A percentile compares a stretch with the other conserved stretches of the same genome.
phyloP scores from a whole-genome alignment of 2,113 vertebrate species.

The Crotophaga sulcirostris region DNA sequence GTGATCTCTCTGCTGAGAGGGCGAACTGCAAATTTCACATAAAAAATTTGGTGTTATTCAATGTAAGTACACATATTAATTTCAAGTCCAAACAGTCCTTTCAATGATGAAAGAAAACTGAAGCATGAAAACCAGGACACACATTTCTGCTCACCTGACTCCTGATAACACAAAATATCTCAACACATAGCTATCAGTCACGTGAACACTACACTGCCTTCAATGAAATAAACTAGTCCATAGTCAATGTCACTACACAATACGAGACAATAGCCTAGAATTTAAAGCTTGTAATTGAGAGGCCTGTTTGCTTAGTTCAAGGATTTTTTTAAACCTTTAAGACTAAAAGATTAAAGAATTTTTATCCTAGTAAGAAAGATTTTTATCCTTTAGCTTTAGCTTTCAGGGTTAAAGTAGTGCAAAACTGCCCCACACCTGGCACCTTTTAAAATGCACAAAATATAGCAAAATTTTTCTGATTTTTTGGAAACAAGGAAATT shows the following conservation, averaged over 20 bases:
- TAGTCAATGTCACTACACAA: background rate
- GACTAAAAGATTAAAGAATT: background rate
- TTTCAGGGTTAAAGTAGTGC: background rate
- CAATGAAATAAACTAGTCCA: background rate
- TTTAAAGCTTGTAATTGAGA: background rate
- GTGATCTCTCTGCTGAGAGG: slow-evolving; percentile 96
- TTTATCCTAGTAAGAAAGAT: background rate
- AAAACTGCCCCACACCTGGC: background rate
- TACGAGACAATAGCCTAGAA: background rate
- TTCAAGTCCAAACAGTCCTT: background rate
- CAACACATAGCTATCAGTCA: background rate
- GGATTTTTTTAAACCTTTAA: background rate
- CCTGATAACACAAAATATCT: background rate
- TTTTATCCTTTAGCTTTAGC: background rate
- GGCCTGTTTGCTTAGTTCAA: background rate
- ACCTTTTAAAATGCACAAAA: background rate
- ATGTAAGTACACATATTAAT: background rate
- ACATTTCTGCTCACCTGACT: background rate
- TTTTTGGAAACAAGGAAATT: background rate
- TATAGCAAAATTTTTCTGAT: background rate
- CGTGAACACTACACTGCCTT: background rate
- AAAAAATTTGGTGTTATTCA: background rate
- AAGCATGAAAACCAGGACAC: background rate
- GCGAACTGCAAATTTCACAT: slow-evolving; percentile 80
- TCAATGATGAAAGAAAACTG: background rate